Evolutionary conservation across 2,888 invertebrate species (phyloP).

Genomic region (Nematopogon swammerdamellus): DNA sequence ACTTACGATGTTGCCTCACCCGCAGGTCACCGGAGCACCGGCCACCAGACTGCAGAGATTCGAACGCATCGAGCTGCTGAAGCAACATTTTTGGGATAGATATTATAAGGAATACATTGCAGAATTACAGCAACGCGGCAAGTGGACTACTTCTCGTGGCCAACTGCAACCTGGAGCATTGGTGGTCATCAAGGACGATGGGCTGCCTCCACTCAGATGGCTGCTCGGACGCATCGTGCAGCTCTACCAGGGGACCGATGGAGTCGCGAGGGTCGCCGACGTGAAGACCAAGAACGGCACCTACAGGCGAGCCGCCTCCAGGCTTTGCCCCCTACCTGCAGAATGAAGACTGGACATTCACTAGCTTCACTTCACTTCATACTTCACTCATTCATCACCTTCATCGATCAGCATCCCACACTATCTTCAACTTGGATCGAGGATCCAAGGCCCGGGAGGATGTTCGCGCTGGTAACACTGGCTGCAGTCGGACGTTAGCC

Average conservation of each 20-base stretch:
- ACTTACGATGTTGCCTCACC: slow-evolving; percentile 9
- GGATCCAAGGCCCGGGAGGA: no score
- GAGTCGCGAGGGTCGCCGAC: slow-evolving; percentile 10
- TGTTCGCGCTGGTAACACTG: no score
- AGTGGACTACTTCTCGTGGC: slow-evolving; percentile 9
- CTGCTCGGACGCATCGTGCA: slow-evolving; percentile 8
- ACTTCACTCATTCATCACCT: no score
- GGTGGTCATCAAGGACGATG: slow-evolving; percentile 10
- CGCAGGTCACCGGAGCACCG: slow-evolving; percentile 6
- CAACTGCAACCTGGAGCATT: slow-evolving; percentile 1
- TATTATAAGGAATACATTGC: slow-evolving; percentile 11
- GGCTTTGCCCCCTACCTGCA: slow-evolving; percentile 4
- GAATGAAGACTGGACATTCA: background rate
- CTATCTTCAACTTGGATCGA: no score
- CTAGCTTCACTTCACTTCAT: no score
- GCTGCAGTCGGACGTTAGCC: no score
- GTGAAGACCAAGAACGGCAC: slow-evolving; percentile 5
- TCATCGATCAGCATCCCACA: no score
- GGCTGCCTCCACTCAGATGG: slow-evolving; percentile 12
- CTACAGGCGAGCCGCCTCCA: slow-evolving; percentile 5
- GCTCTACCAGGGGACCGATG: slow-evolving; percentile 8
- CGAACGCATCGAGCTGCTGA: slow-evolving; percentile 7
- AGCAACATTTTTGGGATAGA: slow-evolving; percentile 10
- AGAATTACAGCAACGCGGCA: slow-evolving; percentile 12
- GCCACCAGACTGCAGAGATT: slow-evolving; percentile 7